These are phyloP conservation scores for Silurus lanzhouensis DNA, from an alignment of 2,797 vertebrate species.

Conservation along the genomic window DNA sequence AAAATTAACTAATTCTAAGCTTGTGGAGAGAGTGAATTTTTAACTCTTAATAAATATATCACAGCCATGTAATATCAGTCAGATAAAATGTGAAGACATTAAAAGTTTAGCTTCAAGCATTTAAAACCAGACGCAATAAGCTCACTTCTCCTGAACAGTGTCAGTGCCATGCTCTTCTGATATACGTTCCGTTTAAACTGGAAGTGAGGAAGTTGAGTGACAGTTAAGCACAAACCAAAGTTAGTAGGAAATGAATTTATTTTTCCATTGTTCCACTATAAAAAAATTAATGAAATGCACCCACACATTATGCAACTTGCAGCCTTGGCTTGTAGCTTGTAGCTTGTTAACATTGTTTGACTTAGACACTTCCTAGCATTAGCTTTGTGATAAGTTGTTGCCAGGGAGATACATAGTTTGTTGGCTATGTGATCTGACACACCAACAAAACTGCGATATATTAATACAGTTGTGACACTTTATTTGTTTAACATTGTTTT, in stretches of 20 bases:
- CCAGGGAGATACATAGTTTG: background rate
- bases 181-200: background rate
- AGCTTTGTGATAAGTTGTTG: background rate
- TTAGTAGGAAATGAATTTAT: background rate
- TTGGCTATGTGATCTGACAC: background rate
- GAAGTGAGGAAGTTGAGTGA: background rate
- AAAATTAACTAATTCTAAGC: background rate
- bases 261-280: background rate
- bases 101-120: background rate
- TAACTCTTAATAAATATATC: background rate
- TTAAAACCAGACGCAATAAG: background rate
- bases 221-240: background rate
- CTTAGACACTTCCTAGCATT: background rate
- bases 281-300: background rate
- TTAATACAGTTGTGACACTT: background rate
- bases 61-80: background rate
- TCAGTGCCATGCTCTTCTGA: background rate
- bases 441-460: background rate
- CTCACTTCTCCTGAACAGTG: background rate
- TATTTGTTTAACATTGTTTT: background rate
- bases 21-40: background rate
- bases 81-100: background rate
- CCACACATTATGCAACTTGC: background rate
- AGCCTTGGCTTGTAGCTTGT: background rate
- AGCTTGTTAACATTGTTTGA: background rate